phyloP scores from a whole-genome alignment of 2,888 invertebrate genomes.

The Syritta pipiens region DNA sequence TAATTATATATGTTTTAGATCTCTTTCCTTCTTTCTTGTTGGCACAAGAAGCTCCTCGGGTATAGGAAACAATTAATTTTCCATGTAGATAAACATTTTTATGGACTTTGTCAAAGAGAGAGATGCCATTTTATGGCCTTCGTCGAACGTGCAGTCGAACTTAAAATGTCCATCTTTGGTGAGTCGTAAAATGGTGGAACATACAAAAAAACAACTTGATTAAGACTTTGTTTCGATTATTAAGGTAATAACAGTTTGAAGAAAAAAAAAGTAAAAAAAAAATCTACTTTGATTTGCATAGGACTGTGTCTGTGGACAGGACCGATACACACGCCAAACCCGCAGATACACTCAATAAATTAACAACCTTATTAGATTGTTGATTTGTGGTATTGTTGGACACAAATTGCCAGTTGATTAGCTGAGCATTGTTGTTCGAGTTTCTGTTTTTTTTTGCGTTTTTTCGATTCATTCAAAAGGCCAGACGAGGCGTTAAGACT shows the following conservation, averaged over 20 bases:
- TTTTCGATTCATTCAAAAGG: not conserved
- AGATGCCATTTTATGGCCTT: slow-evolving; percentile 25
- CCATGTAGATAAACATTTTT: slow-evolving; percentile 27
- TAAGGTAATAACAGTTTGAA: slow-evolving; percentile 5
- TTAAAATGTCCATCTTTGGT: slow-evolving; percentile 1
- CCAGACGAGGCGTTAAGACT: slow-evolving; percentile 5
- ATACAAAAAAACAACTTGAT: slow-evolving; percentile 21
- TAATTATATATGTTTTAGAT: slow-evolving; percentile 31
- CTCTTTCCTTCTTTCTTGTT: too few relatives aligned
- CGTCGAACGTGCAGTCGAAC: not conserved
- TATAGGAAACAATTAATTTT: slow-evolving; percentile 27
- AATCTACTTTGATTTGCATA: slow-evolving; percentile 65
- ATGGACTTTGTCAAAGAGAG: slow-evolving; percentile 11
- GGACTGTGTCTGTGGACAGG: slow-evolving; percentile 5
- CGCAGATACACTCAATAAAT: slow-evolving; percentile 28
- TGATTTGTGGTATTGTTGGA: slow-evolving; percentile 58
- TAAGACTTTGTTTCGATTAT: slow-evolving; percentile 33
- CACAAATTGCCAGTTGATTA: slow-evolving; percentile 58
- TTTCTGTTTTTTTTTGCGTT: too few relatives aligned
- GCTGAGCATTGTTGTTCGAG: slow-evolving; percentile 37
- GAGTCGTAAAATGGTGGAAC: slow-evolving; percentile 33
- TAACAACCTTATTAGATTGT: slow-evolving; percentile 54
- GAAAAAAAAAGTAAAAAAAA: too few relatives aligned
- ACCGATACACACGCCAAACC: slow-evolving; percentile 8
- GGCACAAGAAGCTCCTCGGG: slow-evolving; percentile 33